Evolutionary conservation across 2,113 vertebrate genomes (phyloP), one percentile per base, ranked within the genome.

Genomic region (Sapayoa aenigma): DNA sequence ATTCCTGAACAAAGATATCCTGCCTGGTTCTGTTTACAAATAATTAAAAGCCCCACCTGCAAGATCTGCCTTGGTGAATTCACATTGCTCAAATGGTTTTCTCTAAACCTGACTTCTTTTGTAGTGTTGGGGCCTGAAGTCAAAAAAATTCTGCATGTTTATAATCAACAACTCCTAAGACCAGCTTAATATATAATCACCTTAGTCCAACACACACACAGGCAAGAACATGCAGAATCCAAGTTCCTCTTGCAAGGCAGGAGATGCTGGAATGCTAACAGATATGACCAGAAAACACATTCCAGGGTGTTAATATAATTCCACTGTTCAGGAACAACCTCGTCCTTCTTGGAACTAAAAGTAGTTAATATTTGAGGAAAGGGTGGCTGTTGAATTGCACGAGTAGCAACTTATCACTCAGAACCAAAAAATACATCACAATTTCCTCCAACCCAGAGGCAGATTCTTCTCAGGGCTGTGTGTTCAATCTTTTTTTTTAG

Each of bases 41-140:
- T 63, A 93, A 83, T 83, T 94, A 94, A 77, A 83, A 95, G 75
- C 85, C 93, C 90, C 92, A 89, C 89, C 93, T 95, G 55, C 80
- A 89, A 94, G 71, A 84, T 47, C 71, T 84, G 87, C 87, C 76
- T 63, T n/a, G 15, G 63, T 86, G 68, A 76, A 50, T 71, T 83
- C 73, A 86, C 59, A 59, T 82, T 41, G 31, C 92, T 94, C 55
- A 88, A 71, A 77, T 18, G 2, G 67, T 67, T 93, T 93, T 83
- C 90, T 91, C 76, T 55, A 86, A 95, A 95, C 75, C 63, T 37
- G 47, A 71, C 24, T 78, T 80, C 79, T 93, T 92, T 85, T 93
- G 87, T 84, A 93, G 85, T 83, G 39, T 49, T 14, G 24, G 92
- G 85, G 72, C 72, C 71, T 92, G 68, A 90, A 95, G 88, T 88